A percentile compares a stretch with the other conserved stretches of the same genome.
These are phyloP conservation scores for Baronia brevicornis DNA, from an alignment of 2,888 invertebrate species.

Conservation along the genomic window DNA sequence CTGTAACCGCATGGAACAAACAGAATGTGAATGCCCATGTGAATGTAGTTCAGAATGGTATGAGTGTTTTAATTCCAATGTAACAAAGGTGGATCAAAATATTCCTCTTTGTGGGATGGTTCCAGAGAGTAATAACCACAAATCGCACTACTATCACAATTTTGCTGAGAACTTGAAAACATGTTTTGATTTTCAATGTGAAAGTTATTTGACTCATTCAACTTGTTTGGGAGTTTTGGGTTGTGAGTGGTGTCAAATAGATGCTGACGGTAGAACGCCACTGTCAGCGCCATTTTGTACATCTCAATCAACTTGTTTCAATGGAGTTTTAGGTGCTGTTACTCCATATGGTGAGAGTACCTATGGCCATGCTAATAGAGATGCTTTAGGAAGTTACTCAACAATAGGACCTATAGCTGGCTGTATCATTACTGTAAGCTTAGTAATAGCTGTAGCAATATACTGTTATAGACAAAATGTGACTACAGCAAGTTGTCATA, in stretches of 20 bases:
- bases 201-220: constrained; percentile 76
- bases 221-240: constrained; percentile 85
- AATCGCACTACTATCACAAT: constrained; percentile 65
- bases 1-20: constrained; percentile 95
- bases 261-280: constrained; percentile 81
- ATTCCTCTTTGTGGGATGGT: constrained; percentile 62
- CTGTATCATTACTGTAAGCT: constrained; percentile 86
- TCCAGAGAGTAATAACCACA: constrained; percentile 65
- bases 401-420: constrained; percentile 92
- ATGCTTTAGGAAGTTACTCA: constrained; percentile 75
- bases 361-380: constrained; percentile 64
- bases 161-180: constrained; percentile 75
- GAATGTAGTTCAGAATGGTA: constrained; percentile 82
- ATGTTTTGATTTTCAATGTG: constrained; percentile 82
- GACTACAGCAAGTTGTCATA: constrained; percentile 64
- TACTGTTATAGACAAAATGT: constrained; percentile 88
- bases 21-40: constrained; percentile 96
- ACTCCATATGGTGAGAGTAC: constrained; percentile 88
- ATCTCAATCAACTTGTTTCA: constrained; percentile 87
- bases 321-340: constrained; percentile 87
- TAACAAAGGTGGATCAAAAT: constrained; percentile 42
- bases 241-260: constrained; percentile 94
- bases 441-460: constrained; percentile 87
- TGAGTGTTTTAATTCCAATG: constrained; percentile 49
- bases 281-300: constrained; percentile 86